Percentiles rank a stretch among this genome's conserved stretches.
phyloP scores from a whole-genome alignment of 2,888 invertebrate species.

The Ernsta delagoae region DNA sequence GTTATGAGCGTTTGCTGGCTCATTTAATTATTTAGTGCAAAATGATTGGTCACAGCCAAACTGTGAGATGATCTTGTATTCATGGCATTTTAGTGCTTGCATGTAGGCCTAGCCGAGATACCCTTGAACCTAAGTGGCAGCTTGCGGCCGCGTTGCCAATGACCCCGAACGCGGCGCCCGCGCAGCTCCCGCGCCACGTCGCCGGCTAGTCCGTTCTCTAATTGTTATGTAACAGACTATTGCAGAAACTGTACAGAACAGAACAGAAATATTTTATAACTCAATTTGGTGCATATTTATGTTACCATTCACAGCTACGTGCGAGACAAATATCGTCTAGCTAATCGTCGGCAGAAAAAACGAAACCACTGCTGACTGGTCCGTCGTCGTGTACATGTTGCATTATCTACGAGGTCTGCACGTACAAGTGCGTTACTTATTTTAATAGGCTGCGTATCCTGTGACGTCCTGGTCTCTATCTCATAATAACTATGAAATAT shows the following conservation, averaged over 20 bases:
- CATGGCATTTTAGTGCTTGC: constrained; percentile 41
- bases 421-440: constrained; percentile 26
- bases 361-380: constrained; percentile 22
- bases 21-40: not conserved
- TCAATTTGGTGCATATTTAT: constrained; percentile 37
- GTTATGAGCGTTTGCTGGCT: not conserved
- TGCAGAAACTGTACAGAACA: constrained; percentile 61
- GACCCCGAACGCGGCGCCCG: constrained; percentile 86
- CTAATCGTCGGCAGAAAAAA: constrained; percentile 39
- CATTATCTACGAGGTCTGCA: constrained; percentile 34
- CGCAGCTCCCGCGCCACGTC: constrained; percentile 52
- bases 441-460: constrained; percentile 22
- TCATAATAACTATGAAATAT: not conserved
- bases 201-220: constrained; percentile 62
- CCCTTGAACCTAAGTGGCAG: constrained; percentile 85
- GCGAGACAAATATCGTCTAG: constrained; percentile 36
- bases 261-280: constrained; percentile 61
- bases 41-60: not conserved
- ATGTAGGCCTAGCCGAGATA: constrained; percentile 75
- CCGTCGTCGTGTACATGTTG: constrained; percentile 13
- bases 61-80: constrained; percentile 1
- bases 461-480: not conserved
- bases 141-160: constrained; percentile 85
- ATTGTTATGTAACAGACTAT: constrained; percentile 81
- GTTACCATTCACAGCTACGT: constrained; percentile 34